These are phyloP conservation scores for Thera obeliscata DNA, from an alignment of 2,888 invertebrate genomes.

Conservation along the genomic window DNA sequence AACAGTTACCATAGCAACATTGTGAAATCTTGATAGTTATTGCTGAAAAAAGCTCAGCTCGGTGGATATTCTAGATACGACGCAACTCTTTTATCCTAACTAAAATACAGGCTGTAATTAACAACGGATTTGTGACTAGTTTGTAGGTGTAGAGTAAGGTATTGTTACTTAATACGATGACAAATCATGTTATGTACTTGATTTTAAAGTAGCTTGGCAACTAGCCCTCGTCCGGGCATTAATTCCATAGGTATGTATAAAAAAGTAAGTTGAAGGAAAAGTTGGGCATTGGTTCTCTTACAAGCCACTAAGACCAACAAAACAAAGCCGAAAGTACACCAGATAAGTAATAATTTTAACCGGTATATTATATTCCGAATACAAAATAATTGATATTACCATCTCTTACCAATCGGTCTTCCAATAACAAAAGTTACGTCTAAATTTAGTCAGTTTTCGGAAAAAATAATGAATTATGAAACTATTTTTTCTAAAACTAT, in stretches of 20 bases:
- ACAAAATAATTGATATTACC: no score
- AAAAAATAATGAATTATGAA: no score
- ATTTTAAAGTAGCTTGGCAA: constrained; percentile 26
- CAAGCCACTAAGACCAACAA: background rate
- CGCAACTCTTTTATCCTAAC: constrained; percentile 52
- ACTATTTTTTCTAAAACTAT: no score
- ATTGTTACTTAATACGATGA: constrained; percentile 74
- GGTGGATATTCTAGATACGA: background rate
- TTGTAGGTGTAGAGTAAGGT: constrained; percentile 59
- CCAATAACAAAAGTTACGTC: no score
- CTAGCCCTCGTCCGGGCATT: constrained; percentile 15
- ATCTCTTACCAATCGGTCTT: no score
- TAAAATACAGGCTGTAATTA: constrained; percentile 77
- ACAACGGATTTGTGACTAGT: constrained; percentile 82
- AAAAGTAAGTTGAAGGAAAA: background rate
- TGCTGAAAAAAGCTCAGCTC: background rate
- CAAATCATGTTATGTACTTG: constrained; percentile 58
- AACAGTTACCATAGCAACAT: background rate
- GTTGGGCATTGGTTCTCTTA: constrained; percentile 1
- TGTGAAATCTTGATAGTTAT: background rate
- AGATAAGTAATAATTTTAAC: background rate
- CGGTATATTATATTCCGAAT: no score
- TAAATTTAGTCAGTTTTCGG: no score
- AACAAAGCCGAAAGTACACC: background rate
- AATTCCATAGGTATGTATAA: background rate